Percentiles rank a stretch among this genome's conserved stretches.
Evolutionary conservation across 2,888 invertebrate genomes (phyloP).

Genomic region (Empis stercorea): DNA sequence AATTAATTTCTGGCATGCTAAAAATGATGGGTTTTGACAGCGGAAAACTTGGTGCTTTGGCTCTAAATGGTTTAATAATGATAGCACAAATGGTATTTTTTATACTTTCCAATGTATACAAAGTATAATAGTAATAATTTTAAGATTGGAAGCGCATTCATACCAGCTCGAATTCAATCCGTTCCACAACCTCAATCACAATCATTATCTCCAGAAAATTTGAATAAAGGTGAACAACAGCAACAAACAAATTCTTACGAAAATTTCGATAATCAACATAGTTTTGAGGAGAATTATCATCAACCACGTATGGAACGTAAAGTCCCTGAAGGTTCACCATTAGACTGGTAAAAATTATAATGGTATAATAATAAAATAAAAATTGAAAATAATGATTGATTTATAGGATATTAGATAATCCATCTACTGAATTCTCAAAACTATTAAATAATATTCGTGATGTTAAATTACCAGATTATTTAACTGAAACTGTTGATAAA

Average conservation of each 20-base stretch:
- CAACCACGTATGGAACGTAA: slow-evolving; percentile 23
- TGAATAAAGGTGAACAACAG: slow-evolving; percentile 6
- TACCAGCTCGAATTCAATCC: slow-evolving; percentile 10
- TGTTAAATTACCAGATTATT: slow-evolving; percentile 44
- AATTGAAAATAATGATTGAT: too few species aligned
- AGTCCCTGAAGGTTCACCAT: slow-evolving; percentile 33
- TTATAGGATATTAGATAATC: slow-evolving; percentile 46
- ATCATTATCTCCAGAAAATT: not conserved
- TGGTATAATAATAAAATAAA: too few species aligned
- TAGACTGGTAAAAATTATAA: slow-evolving; percentile 39
- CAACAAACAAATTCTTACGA: slow-evolving; percentile 7
- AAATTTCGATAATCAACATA: slow-evolving; percentile 8
- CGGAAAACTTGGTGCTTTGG: slow-evolving; percentile 64
- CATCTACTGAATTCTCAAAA: slow-evolving; percentile 42
- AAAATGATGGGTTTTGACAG: slow-evolving; percentile 63
- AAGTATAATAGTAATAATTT: too few species aligned
- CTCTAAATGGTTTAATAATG: slow-evolving; percentile 70
- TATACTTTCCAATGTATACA: not conserved
- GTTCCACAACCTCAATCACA: not conserved
- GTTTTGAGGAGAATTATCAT: slow-evolving; percentile 18
- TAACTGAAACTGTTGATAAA: slow-evolving; percentile 46
- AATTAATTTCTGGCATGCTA: slow-evolving; percentile 40
- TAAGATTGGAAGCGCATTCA: slow-evolving; percentile 27
- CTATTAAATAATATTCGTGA: slow-evolving; percentile 48
- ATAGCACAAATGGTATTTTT: slow-evolving; percentile 66